These are phyloP conservation scores for Myotis daubentonii DNA, from an alignment of 2,797 vertebrate species.

Conservation along the genomic window DNA sequence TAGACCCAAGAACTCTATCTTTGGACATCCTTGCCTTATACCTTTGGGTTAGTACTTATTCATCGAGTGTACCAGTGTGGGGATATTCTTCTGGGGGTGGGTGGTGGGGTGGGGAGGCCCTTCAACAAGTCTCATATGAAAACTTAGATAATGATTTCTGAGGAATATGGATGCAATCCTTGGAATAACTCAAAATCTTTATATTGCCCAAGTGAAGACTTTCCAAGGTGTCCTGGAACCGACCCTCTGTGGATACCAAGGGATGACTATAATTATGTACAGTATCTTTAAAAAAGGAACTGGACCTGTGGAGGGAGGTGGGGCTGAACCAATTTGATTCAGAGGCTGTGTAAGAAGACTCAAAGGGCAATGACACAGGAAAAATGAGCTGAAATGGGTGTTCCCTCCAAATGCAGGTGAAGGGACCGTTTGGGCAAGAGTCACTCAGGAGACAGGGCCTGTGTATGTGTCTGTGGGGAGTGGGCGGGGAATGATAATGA, in stretches of 20 bases:
- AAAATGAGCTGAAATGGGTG: neutral
- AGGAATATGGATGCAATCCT: neutral
- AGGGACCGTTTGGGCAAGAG: neutral
- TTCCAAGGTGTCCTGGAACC: neutral
- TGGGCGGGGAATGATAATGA: neutral
- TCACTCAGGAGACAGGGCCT: neutral
- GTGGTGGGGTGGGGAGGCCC: neutral
- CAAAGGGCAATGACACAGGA: neutral
- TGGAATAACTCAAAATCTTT: neutral
- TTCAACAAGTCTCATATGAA: neutral
- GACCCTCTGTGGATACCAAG: neutral
- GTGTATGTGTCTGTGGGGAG: neutral
- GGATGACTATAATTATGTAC: neutral
- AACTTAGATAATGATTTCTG: neutral
- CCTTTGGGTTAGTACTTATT: neutral
- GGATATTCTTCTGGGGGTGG: neutral
- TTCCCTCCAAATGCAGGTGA: neutral
- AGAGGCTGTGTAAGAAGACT: neutral
- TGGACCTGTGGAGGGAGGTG: neutral
- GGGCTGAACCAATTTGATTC: neutral
- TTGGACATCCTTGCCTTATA: neutral
- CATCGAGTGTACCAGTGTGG: neutral
- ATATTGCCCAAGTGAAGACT: neutral
- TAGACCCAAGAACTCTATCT: neutral
- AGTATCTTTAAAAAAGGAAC: neutral